phyloP scores from a whole-genome alignment of 2,797 vertebrate genomes.

The Cheirogaleus major region DNA sequence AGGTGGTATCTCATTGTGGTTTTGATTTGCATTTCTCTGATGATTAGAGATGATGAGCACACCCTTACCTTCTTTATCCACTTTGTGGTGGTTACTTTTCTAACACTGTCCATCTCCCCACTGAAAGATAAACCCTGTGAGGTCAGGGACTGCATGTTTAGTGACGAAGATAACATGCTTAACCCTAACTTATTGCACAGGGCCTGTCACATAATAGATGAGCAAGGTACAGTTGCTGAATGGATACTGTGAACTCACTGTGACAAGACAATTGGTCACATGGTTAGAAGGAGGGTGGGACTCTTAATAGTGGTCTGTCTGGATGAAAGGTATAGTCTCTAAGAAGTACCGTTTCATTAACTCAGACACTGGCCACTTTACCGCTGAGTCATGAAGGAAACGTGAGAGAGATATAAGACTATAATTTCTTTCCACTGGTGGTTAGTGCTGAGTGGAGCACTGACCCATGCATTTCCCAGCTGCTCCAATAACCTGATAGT shows the following conservation, averaged over 20 bases:
- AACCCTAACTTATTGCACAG: background rate
- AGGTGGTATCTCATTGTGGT: no score
- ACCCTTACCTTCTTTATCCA: background rate
- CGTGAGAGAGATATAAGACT: background rate
- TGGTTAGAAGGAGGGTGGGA: background rate
- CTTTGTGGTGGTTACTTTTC: background rate
- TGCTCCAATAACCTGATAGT: background rate
- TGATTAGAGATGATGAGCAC: no score
- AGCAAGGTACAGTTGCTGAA: background rate
- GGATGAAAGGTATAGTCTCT: background rate
- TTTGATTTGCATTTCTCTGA: no score
- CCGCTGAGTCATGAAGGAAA: background rate
- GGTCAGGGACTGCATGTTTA: background rate
- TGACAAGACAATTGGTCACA: background rate
- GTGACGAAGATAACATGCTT: background rate
- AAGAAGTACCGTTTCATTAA: constrained; percentile 4
- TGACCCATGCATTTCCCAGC: background rate
- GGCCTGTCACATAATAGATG: background rate
- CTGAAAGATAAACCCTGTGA: background rate
- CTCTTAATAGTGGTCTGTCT: background rate
- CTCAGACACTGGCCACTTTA: background rate
- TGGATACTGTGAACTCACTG: background rate
- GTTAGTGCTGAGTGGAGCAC: background rate
- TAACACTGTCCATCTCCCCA: background rate
- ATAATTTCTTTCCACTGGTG: background rate